These are phyloP conservation scores for Urosaurus nigricauda DNA, from an alignment of 2,797 vertebrate genomes.

Conservation along the genomic window DNA sequence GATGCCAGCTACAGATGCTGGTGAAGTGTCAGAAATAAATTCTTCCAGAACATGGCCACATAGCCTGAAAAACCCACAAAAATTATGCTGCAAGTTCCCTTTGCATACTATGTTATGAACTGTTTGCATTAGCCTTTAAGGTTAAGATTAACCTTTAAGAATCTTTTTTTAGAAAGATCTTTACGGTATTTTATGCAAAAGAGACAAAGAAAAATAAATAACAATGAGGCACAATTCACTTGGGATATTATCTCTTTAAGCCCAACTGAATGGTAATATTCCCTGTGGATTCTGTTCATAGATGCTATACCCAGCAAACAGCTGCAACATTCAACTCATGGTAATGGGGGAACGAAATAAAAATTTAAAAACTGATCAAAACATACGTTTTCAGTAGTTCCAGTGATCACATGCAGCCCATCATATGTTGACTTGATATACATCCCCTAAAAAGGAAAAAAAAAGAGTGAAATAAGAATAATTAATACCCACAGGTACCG, in stretches of 20 bases:
- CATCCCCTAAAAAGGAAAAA: slow-evolving; percentile 82
- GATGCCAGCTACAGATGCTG: no score
- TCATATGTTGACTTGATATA: slow-evolving; percentile 94
- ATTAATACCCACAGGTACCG: slow-evolving; percentile 17
- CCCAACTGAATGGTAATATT: background rate
- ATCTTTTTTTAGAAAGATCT: no score
- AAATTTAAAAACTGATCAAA: background rate
- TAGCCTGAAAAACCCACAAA: no score
- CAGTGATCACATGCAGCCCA: slow-evolving; percentile 90
- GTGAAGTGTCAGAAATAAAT: no score
- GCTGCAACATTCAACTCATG: background rate
- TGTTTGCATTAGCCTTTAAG: no score
- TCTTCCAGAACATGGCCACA: no score
- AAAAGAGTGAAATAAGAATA: background rate
- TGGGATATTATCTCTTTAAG: background rate
- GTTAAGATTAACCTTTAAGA: no score
- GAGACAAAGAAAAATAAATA: background rate
- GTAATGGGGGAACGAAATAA: background rate
- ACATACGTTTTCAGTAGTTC: slow-evolving; percentile 92
- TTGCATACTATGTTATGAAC: no score
- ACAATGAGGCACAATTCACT: background rate
- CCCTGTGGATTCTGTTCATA: background rate
- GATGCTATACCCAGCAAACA: background rate
- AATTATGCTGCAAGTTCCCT: no score
- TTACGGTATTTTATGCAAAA: background rate